Percentiles rank a stretch among this genome's conserved stretches.
phyloP scores from a whole-genome alignment of 2,113 vertebrate species.

The Chionomys nivalis region DNA sequence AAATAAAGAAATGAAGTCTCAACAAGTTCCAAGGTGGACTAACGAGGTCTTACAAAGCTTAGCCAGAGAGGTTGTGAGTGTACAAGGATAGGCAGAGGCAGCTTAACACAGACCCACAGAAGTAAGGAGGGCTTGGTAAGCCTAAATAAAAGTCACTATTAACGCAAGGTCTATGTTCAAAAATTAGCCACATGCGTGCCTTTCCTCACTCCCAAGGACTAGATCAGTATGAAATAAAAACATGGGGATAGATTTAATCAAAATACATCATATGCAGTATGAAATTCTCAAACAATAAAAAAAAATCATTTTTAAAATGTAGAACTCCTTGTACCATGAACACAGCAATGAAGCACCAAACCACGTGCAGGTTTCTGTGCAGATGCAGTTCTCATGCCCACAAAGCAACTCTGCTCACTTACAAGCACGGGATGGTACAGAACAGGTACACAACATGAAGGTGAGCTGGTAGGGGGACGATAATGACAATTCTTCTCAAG shows the following conservation, averaged over 20 bases:
- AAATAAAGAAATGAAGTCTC: not conserved
- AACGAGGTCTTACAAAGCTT: not conserved
- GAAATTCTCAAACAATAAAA: not conserved
- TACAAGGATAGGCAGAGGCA: not conserved
- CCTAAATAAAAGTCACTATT: not conserved
- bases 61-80: not conserved
- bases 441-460: no score
- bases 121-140: not conserved
- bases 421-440: not conserved
- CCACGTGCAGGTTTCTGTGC: not conserved
- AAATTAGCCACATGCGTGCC: not conserved
- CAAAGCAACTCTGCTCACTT: not conserved
- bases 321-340: not conserved
- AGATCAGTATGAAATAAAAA: not conserved
- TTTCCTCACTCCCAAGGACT: not conserved
- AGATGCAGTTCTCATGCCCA: not conserved
- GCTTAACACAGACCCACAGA: not conserved
- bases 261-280: not conserved
- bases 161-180: not conserved
- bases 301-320: not conserved
- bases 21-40: not conserved
- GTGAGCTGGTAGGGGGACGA: not conserved
- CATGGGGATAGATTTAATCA: not conserved
- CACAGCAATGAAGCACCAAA: not conserved
- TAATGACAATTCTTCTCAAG: not conserved